Evolutionary conservation across 2,797 vertebrate species (phyloP), one percentile per base, ranked within the genome.

Genomic region (Macropodus opercularis): DNA sequence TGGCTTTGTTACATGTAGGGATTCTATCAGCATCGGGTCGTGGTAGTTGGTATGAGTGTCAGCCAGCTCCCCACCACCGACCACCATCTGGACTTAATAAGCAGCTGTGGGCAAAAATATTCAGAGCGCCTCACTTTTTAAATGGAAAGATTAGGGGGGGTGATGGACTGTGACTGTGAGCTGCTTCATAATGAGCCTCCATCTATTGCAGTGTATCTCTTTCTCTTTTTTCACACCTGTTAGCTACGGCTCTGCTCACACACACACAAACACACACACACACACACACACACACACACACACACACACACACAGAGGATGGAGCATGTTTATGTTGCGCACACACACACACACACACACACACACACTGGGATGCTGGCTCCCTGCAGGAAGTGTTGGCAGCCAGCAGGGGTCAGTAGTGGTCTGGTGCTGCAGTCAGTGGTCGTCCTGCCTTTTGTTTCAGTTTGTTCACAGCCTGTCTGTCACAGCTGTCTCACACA

Each of bases 341-440:
- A 27, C 17, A 0, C 46, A 54, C 8, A 43, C 6, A 0, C 46
- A 54, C 8, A 13, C 22, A 22, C 41, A 27, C 17, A 0, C 46
- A 54, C 8, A 43, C 6, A 0, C 46, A 54, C 8, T 40, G 3
- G 3, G 32, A 8, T 0, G 7, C 3, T 0, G 12, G 29, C 40
- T 53, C 1, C 0, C 50, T 86, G 87, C 68, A 83, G 58, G 64
- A 55, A 26, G 10, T 7, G 0, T 2, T 2, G 24, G 15, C 46
- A 36, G 46, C 84, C 92, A 93, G 91, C 84, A 91, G 92, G 89
- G 90, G 90, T 81, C 92, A 92, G 80, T 91, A 86, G 90, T 86
- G 78, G 47, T 90, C 89, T 75, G 79, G 73, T 27, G 23, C 60
- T 79, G 63, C 48, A 50, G 35, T 19, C 1, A 1, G 18, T 4